These are phyloP conservation scores for Arrhopalites spinosus DNA, from an alignment of 2,888 invertebrate genomes.

Conservation along the genomic window DNA sequence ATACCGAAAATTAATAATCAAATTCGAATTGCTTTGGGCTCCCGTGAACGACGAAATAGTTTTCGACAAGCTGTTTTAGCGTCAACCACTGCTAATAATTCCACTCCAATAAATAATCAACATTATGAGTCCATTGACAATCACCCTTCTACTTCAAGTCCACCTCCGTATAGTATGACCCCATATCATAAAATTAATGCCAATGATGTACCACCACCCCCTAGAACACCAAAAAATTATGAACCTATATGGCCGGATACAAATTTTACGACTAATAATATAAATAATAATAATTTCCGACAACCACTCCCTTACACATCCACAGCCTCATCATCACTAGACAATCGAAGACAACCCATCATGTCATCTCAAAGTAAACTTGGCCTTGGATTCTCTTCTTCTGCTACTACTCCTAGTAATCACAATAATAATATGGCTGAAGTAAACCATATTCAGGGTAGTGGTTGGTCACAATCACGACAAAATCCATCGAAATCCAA, in stretches of 20 bases:
- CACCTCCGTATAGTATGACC: neutral
- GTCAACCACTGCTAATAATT: slow-evolving; percentile 14
- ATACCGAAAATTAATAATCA: slow-evolving; percentile 29
- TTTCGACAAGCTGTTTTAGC: slow-evolving; percentile 58
- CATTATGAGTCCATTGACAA: neutral
- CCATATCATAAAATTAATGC: neutral
- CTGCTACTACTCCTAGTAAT: no score
- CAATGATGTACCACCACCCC: neutral
- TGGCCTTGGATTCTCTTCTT: neutral
- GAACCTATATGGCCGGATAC: slow-evolving; percentile 57
- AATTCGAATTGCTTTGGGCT: slow-evolving; percentile 53
- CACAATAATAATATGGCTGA: neutral
- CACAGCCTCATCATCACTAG: neutral
- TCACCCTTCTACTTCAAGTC: neutral
- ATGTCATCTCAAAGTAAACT: no score
- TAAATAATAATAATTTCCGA: neutral
- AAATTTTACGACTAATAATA: neutral
- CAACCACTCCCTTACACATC: neutral
- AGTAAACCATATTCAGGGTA: neutral
- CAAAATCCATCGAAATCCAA: neutral
- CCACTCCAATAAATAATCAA: neutral
- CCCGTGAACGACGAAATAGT: slow-evolving; percentile 58
- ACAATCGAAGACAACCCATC: neutral
- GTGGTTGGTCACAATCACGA: neutral
- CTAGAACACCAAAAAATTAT: slow-evolving; percentile 51